Evolutionary conservation across 1,140 invertebrate genomes (phyloP).

Genomic region (Drosophila micromelanica): DNA sequence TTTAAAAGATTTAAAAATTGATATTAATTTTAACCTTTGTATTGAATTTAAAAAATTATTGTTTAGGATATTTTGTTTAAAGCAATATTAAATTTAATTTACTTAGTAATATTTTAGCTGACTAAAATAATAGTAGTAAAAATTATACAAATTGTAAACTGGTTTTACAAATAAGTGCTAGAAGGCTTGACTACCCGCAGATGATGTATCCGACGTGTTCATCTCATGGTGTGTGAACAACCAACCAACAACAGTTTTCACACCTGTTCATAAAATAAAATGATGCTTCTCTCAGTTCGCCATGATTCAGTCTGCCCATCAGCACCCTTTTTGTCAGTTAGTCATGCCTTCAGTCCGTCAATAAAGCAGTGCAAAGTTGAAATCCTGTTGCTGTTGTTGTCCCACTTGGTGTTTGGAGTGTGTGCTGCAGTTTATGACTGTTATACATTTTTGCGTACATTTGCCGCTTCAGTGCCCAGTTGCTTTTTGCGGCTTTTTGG

Average conservation of each 20-base stretch:
- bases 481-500: slow-evolving; percentile 56
- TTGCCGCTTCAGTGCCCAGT: slow-evolving; percentile 1
- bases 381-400: not conserved
- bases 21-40: too few species aligned
- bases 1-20: too few species aligned
- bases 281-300: not conserved
- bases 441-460: slow-evolving; percentile 59
- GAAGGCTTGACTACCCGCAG: not conserved
- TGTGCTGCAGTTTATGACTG: slow-evolving; percentile 69
- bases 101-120: too few species aligned
- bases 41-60: too few species aligned
- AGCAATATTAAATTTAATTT: too few species aligned
- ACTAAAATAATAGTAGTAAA: too few species aligned
- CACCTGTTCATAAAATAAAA: slow-evolving; percentile 10
- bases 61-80: too few species aligned
- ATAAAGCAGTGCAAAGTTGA: not conserved
- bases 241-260: not conserved
- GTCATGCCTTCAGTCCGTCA: slow-evolving; percentile 1
- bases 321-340: slow-evolving; percentile 4
- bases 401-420: slow-evolving; percentile 11
- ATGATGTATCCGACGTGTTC: not conserved
- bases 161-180: not conserved
- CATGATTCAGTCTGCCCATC: slow-evolving; percentile 17
- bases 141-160: not conserved
- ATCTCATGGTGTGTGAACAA: not conserved